Base-by-base conservation (phyloP, 1,140 invertebrate species). In the Zaprionus vittiger region DNA sequence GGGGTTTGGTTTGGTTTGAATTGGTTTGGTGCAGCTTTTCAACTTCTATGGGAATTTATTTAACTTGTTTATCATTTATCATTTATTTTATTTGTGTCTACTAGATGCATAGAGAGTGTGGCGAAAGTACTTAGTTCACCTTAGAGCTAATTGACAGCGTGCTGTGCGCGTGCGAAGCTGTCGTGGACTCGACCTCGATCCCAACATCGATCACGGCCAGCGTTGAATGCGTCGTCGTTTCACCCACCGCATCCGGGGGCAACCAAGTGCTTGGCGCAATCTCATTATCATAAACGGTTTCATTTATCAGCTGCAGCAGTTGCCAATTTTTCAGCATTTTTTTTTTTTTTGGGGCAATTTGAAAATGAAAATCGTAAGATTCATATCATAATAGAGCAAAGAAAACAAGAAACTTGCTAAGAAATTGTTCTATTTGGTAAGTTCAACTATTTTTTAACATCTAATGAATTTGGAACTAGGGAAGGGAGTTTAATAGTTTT, bases 121-220 rank as follows among this genome's bases (percentile, higher is more conserved):
- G 57, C 22, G 14, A 65, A 38, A 60, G 49, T 70, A 55, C 15
- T 57, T 59, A 44, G 60, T 76, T 76, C 73, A 76, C 73, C 73
- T 76, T 76, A 59, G 55, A 66, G 56, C 73, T 72, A 75, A 74
- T 69, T 31, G 73, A 71, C 52, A 66, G 73, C 66, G 80, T 79
- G 67, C 57, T 80, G 64, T 78, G 79, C 56, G 63, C 75, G 60
- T 69, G 77, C 44, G 79, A 64, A 52, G 73, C 57, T 12, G 89
- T 71, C 20, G 91, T 76, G 20, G 91, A 66, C 47, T 87, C 77
- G 91, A 47, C 31, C 56, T 63, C 47, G 49, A 63, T 31, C n/a
- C 72, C 69, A 20, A 47, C 34, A 56, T 73, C 69, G 56, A 72
- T 65, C 63, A 73, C 75, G 64, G 71, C 71, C 38, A 62, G 69